Conservation (phyloP, 2,888 invertebrate genomes). For the Andrena praecox region DNA sequence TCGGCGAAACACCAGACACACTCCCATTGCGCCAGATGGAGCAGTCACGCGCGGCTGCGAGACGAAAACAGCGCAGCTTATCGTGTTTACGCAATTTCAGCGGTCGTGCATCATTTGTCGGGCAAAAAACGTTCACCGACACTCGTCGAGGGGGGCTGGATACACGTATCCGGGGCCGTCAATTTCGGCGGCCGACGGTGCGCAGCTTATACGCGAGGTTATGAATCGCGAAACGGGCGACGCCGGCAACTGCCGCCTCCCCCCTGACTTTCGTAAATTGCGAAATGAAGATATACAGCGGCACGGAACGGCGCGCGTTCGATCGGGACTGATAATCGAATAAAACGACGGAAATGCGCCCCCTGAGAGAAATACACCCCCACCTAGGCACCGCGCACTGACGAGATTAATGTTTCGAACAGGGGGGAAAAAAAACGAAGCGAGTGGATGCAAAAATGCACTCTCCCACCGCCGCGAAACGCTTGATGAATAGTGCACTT, state of each 20-base stretch:
- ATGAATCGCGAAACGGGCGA: conserved; percentile 61
- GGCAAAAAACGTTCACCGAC: conserved; percentile 69
- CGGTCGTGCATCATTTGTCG: conserved; percentile 69
- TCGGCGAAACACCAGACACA: not conserved
- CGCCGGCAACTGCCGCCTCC: conserved; percentile 19
- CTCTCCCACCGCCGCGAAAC: not conserved
- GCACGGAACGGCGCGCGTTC: conserved; percentile 4
- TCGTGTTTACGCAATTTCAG: conserved; percentile 68
- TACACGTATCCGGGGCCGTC: conserved; percentile 51
- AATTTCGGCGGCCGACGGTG: conserved; percentile 50
- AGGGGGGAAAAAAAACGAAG: not conserved
- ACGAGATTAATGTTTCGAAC: conserved; percentile 35
- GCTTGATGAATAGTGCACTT: conserved; percentile 31
- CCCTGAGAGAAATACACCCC: conserved; percentile 33
- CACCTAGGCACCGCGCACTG: not conserved
- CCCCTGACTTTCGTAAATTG: conserved; percentile 52
- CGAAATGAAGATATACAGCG: conserved; percentile 43
- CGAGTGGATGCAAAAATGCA: conserved; percentile 7
- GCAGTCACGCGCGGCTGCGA: not conserved
- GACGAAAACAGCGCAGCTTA: conserved; percentile 17
- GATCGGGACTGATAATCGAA: conserved; percentile 55
- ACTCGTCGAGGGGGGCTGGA: conserved; percentile 58
- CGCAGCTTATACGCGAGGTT: conserved; percentile 54
- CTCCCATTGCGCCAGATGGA: not conserved
- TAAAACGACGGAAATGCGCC: conserved; percentile 47